Base-by-base conservation (phyloP, 2,797 vertebrate genomes). In the Pseudotriccus pelzelni region DNA sequence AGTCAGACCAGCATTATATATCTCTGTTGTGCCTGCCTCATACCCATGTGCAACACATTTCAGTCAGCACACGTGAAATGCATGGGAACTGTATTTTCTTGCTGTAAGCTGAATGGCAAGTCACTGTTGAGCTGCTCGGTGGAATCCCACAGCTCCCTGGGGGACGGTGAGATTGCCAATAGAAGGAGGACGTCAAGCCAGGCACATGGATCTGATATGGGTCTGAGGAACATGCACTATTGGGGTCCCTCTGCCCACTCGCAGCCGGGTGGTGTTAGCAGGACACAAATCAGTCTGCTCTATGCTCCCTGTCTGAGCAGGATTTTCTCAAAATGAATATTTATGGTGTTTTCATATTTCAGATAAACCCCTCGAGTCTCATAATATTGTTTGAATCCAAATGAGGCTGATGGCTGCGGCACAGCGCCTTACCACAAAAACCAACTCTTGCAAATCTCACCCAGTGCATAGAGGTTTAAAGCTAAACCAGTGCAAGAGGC, bases 271-370 rank as follows among this genome's bases (percentile, higher is more conserved):
- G 86, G 89, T 39, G 69, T 96, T 87, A 96, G 89, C 67, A 94
- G 95, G 73, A 88, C 55, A 90, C 81, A 93, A 90, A 93, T 91
- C 85, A 91, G 55, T 30, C 93, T 87, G 77, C 43, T 90, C 75
- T 18, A 2, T 28, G 44, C 81, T 90, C 76, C 27, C 76, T 86
- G 80, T 90, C 89, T 84, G 76, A 96, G 89, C 75, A 64, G 93
- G 55, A 86, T 96, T 96, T 94, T 87, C 59, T 58, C 73, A 88
- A 85, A 92, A 96, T 87, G 46, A 91, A 36, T 96, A 92, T 96
- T 96, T 93, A 94, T 97, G 79, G 62, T 87, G 59, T 86, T 96
- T 91, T 90, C 87, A 58, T 89, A 87, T 94, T 97, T 97, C 93
- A 92, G 90, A 87, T 93, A 89, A 93, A 86, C 72, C 91, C 78